phyloP scores from a whole-genome alignment of 30 jellyfish, hydroid and myxozoan genomes.

The Mastigias papua region DNA sequence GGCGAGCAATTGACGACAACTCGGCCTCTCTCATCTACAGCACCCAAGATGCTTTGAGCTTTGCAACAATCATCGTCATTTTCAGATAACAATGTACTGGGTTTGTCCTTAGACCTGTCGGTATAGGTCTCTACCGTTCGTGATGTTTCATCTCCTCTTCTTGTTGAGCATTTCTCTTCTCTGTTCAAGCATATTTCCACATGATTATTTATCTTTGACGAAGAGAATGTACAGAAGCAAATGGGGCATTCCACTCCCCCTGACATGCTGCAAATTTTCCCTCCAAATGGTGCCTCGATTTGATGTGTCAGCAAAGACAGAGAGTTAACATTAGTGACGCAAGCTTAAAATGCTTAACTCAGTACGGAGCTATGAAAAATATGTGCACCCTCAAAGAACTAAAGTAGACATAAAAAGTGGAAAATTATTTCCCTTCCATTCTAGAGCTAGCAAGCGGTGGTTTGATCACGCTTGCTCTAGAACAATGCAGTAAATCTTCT shows the following conservation, averaged over 20 bases:
- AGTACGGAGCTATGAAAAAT: too few species aligned
- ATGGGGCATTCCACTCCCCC: slow-evolving; percentile 46
- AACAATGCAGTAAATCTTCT: too few species aligned
- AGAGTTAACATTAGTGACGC: too few species aligned
- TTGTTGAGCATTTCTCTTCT: slow-evolving; percentile 25
- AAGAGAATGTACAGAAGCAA: slow-evolving; percentile 21
- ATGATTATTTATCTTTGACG: slow-evolving; percentile 40
- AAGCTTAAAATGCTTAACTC: too few species aligned
- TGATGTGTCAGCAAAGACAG: background rate
- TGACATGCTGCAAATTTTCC: slow-evolving; percentile 11
- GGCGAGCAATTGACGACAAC: too few species aligned
- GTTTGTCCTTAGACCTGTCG: background rate
- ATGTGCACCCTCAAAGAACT: too few species aligned
- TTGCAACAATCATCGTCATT: background rate
- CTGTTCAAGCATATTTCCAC: slow-evolving; percentile 62
- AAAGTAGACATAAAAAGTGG: too few species aligned
- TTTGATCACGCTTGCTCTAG: too few species aligned
- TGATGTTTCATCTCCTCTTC: background rate
- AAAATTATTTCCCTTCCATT: too few species aligned
- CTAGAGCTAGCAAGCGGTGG: too few species aligned
- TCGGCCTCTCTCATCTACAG: too few species aligned
- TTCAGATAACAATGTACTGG: background rate
- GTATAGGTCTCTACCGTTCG: background rate
- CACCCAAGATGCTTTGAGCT: too few species aligned
- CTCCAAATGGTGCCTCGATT: background rate